Evolutionary conservation across 2,888 invertebrate genomes (phyloP), one percentile per base, ranked within the genome.

Genomic region (Gymnosoma rotundatum): DNA sequence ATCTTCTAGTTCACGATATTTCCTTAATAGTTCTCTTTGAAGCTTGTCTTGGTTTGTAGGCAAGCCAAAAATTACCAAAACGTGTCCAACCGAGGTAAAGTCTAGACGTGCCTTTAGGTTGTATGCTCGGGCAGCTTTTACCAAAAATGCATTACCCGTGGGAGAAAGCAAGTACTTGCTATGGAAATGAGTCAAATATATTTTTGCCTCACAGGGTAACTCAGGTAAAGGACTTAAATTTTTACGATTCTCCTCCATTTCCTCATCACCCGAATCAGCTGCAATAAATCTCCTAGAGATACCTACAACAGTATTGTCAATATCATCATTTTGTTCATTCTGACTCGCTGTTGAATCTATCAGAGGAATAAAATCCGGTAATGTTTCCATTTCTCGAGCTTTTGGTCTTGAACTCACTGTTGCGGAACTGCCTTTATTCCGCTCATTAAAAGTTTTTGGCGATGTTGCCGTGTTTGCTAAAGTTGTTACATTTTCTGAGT

Each of bases 41-140:
- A 94, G 93, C 75, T 91, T 90, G 66, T 94, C 93, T 87, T 94
- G 94, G 86, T 93, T 91, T 1, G 86, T 90, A 5, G 93, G 90
- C 32, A 92, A 92, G 0, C 94, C 94, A 72, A 91, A 93, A 60
- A 94, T 93, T 61, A 91, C 91, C 58, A 94, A 87, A 61, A 93
- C 93, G 66, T 92, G 93, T 0, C 93, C 90, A 54, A 90, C 91
- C 25, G 93, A 91, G 2, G 93, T 90, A 63, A 90, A 91, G 36
- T 91, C 90, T 73, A 93, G 88, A 16, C 89, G 89, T 2, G 89
- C 88, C 78, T 88, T 88, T 0, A 93, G 87, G 67, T 92, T 89
- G 81, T 92, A 91, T 87, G 91, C 91, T 7, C 88, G 89, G 5
- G 91, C 90, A 4, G 90, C 89, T 2, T 89, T 88, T 0, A 91